Base-by-base conservation (phyloP, 1,140 invertebrate species). In the Lasioglossum albipes region DNA sequence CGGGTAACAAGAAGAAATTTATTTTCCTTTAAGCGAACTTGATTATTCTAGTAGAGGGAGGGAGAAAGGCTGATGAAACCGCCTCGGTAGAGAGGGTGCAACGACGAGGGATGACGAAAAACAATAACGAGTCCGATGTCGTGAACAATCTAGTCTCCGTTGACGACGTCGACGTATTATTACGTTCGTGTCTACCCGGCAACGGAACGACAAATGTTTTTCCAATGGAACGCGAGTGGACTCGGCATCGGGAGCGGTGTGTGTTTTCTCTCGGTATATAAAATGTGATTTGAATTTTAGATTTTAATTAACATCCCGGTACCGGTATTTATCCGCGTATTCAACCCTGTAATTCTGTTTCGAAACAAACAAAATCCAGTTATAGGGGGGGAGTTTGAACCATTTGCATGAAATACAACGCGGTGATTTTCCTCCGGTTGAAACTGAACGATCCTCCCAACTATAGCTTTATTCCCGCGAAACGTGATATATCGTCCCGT, bases 401-500 rank as follows among this genome's bases (percentile, higher is more conserved):
- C n/a, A 62, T 62, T 27, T n/a, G 22, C 61, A 62, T 27, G n/a
- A 66, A 66, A 36, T 66, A n/a, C 18, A 66, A 66, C 20, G 20
- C 20, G 36, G 20, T 45, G 65, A 41, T 66, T 42, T 45, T 62
- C 27, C 36, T 45, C 20, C 41, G 18, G 20, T 16, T 3, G 42
- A 68, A 68, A 27, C 22, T 5, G 65, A 22, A 52, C 41, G 20
- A n/a, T 6, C 52, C 22, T 49, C 10, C 66, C n/a, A 27, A 49
- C 66, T 49, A 52, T 68, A 68, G 66, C 42, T 49, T 7, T 71
- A 59, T 71, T 22, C 54, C 70, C 77, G 22, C 36, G 70, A 16
- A 42, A 65, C 61, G 71, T 79, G 77, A 79, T 79, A 79, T 67
- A 79, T 79, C 36, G 77, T 74, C 13, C 62, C 22, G 62, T 57